phyloP scores from a whole-genome alignment of 2,113 vertebrate species.

The Ptilonorhynchus violaceus region DNA sequence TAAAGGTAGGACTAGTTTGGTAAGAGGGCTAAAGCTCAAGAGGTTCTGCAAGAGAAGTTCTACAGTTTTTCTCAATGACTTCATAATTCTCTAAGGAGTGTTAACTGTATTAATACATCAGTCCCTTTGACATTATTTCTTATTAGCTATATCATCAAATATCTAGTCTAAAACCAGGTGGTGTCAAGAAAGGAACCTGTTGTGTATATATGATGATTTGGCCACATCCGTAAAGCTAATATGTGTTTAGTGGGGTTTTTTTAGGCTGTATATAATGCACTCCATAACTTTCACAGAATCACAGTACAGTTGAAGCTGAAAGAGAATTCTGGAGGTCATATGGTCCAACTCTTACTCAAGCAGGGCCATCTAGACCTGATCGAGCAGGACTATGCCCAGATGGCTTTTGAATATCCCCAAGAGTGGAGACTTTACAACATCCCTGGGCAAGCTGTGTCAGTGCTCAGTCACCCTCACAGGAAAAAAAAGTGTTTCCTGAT shows the following conservation, averaged over 20 bases:
- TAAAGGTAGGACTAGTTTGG: background rate
- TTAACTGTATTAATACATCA: background rate
- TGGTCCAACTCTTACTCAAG: background rate
- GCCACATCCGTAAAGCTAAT: background rate
- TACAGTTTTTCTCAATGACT: background rate
- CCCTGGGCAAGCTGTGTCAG: background rate
- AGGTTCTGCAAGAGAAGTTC: background rate
- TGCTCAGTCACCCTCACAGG: background rate
- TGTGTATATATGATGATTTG: background rate
- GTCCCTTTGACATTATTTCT: background rate
- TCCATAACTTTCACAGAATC: background rate
- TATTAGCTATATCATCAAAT: background rate
- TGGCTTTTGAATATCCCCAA: background rate
- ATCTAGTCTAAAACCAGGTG: background rate
- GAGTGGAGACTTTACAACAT: background rate
- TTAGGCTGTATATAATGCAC: background rate
- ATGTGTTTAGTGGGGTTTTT: background rate
- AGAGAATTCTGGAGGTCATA: background rate
- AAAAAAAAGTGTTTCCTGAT: background rate
- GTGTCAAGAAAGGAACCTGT: background rate
- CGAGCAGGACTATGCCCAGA: background rate
- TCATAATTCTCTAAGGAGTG: background rate
- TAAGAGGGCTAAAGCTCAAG: background rate
- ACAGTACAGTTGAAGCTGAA: background rate
- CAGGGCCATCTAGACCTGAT: background rate